phyloP scores from a whole-genome alignment of 2,113 vertebrate genomes.

The Malurus alboscapulatus region DNA sequence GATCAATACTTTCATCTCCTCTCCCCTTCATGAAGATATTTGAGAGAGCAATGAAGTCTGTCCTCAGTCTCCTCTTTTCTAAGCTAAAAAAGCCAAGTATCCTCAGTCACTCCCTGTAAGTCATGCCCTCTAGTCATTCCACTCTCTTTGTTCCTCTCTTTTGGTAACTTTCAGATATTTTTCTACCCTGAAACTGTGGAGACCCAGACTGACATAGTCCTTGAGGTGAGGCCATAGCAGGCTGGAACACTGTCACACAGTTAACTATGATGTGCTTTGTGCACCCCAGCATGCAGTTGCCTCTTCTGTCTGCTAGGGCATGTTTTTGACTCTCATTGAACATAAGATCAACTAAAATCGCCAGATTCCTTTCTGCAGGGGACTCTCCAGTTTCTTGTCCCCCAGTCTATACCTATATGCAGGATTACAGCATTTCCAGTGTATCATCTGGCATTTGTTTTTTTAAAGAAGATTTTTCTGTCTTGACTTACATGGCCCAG shows the following conservation, averaged over 20 bases:
- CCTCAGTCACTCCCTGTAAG: neutral
- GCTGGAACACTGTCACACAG: neutral
- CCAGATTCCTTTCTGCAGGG: neutral
- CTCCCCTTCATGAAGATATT: neutral
- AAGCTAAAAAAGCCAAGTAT: neutral
- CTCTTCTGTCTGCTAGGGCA: neutral
- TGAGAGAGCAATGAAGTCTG: neutral
- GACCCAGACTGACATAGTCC: neutral
- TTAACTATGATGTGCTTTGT: neutral
- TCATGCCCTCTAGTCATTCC: neutral
- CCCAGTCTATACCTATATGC: fast-evolving
- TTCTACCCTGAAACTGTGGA: neutral
- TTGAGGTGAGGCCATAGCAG: neutral
- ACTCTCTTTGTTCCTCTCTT: neutral
- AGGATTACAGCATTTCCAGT: neutral
- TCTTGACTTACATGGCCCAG: neutral
- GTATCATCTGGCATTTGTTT: neutral
- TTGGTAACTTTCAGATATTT: neutral
- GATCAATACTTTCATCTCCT: neutral
- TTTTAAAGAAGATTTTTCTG: neutral
- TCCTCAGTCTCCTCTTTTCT: neutral
- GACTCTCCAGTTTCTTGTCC: neutral
- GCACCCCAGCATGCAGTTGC: neutral
- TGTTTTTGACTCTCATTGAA: neutral
- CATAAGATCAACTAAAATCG: fast-evolving